Conservation (phyloP, 2,113 vertebrate species). For the Serilophus lunatus region DNA sequence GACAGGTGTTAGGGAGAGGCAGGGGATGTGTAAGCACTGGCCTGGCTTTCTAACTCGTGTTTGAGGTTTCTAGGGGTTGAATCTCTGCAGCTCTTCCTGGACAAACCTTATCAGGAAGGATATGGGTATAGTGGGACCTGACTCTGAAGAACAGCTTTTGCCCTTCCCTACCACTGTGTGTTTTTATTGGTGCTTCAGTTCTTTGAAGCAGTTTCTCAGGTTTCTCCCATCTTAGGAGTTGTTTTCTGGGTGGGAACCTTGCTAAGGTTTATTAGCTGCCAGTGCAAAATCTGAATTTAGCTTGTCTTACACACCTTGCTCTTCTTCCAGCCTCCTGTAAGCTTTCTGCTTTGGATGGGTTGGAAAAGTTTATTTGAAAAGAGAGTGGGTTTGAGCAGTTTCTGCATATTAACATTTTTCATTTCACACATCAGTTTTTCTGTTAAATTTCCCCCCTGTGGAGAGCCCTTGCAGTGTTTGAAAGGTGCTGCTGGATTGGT, state of each 20-base stretch:
- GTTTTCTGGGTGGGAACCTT: neutral
- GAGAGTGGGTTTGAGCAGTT: neutral
- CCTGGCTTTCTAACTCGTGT: neutral
- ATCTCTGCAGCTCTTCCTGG: neutral
- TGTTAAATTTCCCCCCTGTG: neutral
- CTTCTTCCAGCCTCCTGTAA: neutral
- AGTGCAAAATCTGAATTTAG: neutral
- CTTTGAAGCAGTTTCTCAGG: neutral
- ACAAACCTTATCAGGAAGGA: neutral
- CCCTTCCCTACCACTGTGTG: neutral
- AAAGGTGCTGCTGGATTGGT: neutral
- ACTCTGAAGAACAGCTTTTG: neutral
- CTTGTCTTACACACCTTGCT: neutral
- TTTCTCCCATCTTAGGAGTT: neutral
- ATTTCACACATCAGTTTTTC: neutral
- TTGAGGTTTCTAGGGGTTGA: neutral
- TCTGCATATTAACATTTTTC: neutral
- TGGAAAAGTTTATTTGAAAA: neutral
- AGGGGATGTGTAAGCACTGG: neutral
- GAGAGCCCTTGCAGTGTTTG: neutral
- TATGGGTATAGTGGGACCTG: neutral
- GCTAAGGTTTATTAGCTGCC: neutral
- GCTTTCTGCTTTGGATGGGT: neutral
- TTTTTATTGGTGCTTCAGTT: neutral
- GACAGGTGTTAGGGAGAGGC: neutral